Conservation (phyloP, 2,888 invertebrate species). For the Rhingia campestris region DNA sequence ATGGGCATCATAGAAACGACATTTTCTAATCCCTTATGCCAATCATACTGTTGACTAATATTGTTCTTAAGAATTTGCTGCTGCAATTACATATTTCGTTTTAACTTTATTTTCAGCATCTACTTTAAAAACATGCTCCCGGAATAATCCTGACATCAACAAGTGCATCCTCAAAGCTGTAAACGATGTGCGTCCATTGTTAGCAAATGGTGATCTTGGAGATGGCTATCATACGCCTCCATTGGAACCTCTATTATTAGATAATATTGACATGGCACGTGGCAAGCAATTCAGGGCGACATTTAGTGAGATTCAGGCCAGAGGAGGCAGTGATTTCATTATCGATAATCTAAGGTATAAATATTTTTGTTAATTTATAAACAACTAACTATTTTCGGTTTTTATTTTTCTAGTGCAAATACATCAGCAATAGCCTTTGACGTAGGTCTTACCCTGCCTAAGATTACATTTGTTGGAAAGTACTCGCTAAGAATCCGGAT, state of each 20-base stretch:
- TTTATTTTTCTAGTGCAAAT: constrained; percentile 78
- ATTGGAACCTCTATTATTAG: constrained; percentile 80
- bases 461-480: constrained; percentile 81
- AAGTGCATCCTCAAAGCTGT: constrained; percentile 81
- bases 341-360: constrained; percentile 81
- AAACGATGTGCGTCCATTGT: constrained; percentile 78
- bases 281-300: constrained; percentile 81
- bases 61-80: background rate
- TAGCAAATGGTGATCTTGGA: constrained; percentile 81
- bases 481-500: constrained; percentile 80
- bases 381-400: background rate
- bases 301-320: constrained; percentile 80
- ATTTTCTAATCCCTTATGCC: too few species aligned
- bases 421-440: constrained; percentile 80
- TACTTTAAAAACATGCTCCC: constrained; percentile 80
- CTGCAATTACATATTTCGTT: background rate
- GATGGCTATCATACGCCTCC: constrained; percentile 81
- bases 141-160: constrained; percentile 80
- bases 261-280: constrained; percentile 80
- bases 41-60: too few species aligned
- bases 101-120: constrained; percentile 76
- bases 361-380: constrained; percentile 6
- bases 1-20: too few species aligned
- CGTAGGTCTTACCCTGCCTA: constrained; percentile 80
- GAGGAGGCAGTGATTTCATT: constrained; percentile 82